These are phyloP conservation scores for Epinephelus lanceolatus DNA, from an alignment of 2,113 vertebrate species.

Conservation along the genomic window DNA sequence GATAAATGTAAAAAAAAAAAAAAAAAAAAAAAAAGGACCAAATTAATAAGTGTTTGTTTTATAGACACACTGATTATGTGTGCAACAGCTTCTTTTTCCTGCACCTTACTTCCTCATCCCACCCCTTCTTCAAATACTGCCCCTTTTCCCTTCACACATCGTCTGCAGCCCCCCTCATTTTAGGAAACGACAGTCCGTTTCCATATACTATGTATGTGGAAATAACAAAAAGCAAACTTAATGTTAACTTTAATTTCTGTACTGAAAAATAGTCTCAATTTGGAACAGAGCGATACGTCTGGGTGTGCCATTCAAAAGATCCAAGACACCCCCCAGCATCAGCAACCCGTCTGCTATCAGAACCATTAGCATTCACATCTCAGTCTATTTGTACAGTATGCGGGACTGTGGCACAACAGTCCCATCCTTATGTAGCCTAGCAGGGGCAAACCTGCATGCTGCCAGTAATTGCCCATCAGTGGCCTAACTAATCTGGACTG, in stretches of 20 bases:
- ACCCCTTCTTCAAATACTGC: too few relatives aligned
- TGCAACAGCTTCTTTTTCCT: too few relatives aligned
- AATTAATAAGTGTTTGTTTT: not conserved
- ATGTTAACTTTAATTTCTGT: not conserved
- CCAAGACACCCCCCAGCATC: conserved; percentile 19
- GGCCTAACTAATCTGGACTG: conserved; percentile 46
- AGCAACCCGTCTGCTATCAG: conserved; percentile 34
- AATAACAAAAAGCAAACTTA: too few relatives aligned
- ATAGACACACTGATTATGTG: not conserved
- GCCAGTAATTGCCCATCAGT: conserved; percentile 48
- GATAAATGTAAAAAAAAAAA: not conserved
- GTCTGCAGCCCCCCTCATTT: too few relatives aligned
- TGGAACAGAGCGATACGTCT: not conserved
- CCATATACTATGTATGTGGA: too few relatives aligned
- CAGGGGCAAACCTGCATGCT: conserved; percentile 15
- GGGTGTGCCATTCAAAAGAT: conserved; percentile 3
- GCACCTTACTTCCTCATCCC: too few relatives aligned
- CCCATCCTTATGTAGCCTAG: conserved; percentile 17
- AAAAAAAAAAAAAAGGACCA: not conserved
- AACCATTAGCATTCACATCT: conserved; percentile 14
- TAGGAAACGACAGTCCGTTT: too few relatives aligned
- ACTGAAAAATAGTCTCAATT: not conserved
- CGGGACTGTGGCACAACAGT: not conserved
- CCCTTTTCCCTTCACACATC: too few relatives aligned
- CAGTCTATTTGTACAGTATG: not conserved